Percentiles rank a stretch among this genome's conserved stretches.
Evolutionary conservation across 2,797 vertebrate genomes (phyloP).

Genomic region (Spea hammondii): DNA sequence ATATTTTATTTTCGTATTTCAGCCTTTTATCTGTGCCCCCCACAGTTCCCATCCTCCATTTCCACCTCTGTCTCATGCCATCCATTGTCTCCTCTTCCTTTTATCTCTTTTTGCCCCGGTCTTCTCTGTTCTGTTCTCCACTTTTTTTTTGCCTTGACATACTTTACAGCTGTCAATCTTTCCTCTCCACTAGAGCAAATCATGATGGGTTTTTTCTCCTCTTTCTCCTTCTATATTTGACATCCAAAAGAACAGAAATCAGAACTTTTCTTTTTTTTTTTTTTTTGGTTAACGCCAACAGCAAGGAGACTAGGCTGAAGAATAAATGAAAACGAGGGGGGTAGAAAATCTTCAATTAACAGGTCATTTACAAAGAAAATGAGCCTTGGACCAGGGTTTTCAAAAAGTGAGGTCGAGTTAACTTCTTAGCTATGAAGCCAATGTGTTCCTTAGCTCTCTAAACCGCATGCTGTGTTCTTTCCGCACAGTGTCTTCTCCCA

Average conservation of each 20-base stretch:
- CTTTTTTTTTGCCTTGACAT: background rate
- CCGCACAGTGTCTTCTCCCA: too few relatives aligned
- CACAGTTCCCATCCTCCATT: background rate
- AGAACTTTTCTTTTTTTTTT: slow-evolving; percentile 27
- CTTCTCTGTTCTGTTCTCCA: background rate
- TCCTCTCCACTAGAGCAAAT: background rate
- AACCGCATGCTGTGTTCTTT: too few relatives aligned
- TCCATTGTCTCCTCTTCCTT: background rate
- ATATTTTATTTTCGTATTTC: background rate
- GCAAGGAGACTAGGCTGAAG: slow-evolving; percentile 10
- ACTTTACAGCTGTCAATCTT: slow-evolving; percentile 11
- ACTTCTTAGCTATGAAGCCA: background rate
- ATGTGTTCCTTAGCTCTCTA: too few relatives aligned
- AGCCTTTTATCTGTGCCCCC: background rate
- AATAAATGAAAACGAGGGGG: slow-evolving; percentile 36
- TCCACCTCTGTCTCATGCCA: background rate
- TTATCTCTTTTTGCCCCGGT: background rate
- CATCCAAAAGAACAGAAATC: slow-evolving; percentile 16
- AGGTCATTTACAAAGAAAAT: slow-evolving; percentile 35
- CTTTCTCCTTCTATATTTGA: slow-evolving; percentile 11
- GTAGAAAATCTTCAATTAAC: slow-evolving; percentile 36
- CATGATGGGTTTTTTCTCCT: background rate
- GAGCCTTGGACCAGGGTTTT: slow-evolving; percentile 33
- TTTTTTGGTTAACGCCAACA: slow-evolving; percentile 21
- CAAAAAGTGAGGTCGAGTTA: slow-evolving; percentile 19